A percentile compares a stretch with the other conserved stretches of the same genome.
These are phyloP conservation scores for Hemicordylus capensis DNA, from an alignment of 2,113 vertebrate genomes.

Conservation along the genomic window DNA sequence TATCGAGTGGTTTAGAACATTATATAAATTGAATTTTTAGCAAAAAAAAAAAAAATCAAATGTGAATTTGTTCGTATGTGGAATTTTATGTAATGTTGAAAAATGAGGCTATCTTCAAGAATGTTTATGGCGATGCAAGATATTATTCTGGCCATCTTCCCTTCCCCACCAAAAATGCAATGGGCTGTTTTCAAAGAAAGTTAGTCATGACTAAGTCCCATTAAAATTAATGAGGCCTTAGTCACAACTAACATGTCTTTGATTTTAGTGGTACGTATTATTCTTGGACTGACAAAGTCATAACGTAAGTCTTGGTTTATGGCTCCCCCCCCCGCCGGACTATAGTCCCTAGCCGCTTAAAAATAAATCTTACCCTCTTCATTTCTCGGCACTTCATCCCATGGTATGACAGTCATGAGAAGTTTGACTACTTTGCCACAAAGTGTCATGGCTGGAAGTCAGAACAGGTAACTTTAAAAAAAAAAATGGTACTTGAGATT, in stretches of 20 bases:
- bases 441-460: background rate
- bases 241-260: too few relatives aligned
- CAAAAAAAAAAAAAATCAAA: slow-evolving; percentile 37
- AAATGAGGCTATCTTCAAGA: slow-evolving; percentile 12
- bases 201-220: too few relatives aligned
- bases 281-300: background rate
- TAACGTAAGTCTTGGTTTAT: background rate
- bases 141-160: slow-evolving; percentile 23
- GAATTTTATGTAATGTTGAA: slow-evolving; percentile 18
- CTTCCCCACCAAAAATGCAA: slow-evolving; percentile 18
- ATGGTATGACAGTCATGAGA: background rate
- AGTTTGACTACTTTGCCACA: background rate
- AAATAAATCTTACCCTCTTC: background rate
- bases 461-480: background rate
- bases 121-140: slow-evolving; percentile 36
- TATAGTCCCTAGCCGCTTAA: background rate
- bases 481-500: too few relatives aligned
- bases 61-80: slow-evolving; percentile 38
- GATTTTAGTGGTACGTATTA: too few relatives aligned
- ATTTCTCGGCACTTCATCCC: background rate
- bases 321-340: too few relatives aligned
- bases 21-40: slow-evolving; percentile 53
- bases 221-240: too few relatives aligned
- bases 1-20: slow-evolving; percentile 61
- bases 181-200: slow-evolving; percentile 28